A percentile compares a stretch with the other conserved stretches of the same genome.
Conservation (phyloP, 2,888 invertebrate species). For the Asteroscopus sphinx region DNA sequence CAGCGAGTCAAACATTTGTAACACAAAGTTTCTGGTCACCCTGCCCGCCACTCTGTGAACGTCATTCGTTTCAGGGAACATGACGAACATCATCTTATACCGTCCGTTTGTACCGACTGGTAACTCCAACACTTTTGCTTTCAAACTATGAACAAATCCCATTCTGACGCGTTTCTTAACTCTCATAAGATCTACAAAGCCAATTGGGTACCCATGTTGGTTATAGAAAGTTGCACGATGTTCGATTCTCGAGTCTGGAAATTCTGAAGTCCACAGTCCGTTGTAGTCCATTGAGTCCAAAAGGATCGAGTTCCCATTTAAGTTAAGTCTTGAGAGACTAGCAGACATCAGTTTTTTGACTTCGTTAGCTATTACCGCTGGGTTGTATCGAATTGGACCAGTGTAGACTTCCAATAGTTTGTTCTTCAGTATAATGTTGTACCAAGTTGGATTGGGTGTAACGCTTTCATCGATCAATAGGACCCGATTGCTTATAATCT, state of each 20-base stretch:
- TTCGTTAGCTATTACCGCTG: conserved; percentile 23
- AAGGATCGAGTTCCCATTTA: conserved; percentile 50
- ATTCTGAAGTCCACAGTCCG: conserved; percentile 30
- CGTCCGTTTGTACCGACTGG: conserved; percentile 29
- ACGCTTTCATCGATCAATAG: conserved; percentile 47
- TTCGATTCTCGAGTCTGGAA: conserved; percentile 30
- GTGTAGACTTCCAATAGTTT: conserved; percentile 30
- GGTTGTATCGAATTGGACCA: conserved; percentile 44
- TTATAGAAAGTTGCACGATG: conserved; percentile 30
- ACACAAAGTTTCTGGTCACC: not conserved
- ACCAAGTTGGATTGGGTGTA: conserved; percentile 41
- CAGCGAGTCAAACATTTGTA: conserved; percentile 24
- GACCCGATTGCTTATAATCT: conserved; percentile 34
- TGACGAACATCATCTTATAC: conserved; percentile 21
- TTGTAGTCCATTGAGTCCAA: conserved; percentile 42
- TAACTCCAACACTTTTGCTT: conserved; percentile 34
- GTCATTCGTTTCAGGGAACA: conserved; percentile 11
- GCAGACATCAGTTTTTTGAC: conserved; percentile 29
- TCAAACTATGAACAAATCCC: conserved; percentile 27
- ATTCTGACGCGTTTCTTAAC: conserved; percentile 30
- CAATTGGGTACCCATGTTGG: conserved; percentile 27
- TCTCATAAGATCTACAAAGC: conserved; percentile 45
- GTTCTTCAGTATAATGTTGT: conserved; percentile 29
- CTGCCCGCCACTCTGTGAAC: not conserved
- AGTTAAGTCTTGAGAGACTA: conserved; percentile 13